Base-by-base conservation (phyloP, 2,797 vertebrate genomes). In the Helicolenus hilgendorfi region DNA sequence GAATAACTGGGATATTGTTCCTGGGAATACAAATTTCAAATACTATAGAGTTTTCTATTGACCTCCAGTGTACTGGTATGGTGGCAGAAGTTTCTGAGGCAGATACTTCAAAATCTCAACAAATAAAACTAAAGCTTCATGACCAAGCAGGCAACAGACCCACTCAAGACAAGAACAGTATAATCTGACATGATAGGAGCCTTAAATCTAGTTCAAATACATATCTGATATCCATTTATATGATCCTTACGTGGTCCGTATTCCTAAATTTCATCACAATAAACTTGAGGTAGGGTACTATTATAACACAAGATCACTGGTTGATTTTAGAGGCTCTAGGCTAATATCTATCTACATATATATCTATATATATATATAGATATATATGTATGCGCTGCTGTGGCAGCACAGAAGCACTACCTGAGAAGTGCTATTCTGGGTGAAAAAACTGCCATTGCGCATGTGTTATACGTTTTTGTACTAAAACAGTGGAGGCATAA, bases 361-460 rank as follows among this genome's bases (percentile, higher is more conserved):
- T 4, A 4, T 36, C 0, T 36, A 35, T 35, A 1, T 4, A 11
- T 11, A 11, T 35, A 27, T 27, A 27, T 27, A 27, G 2, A 27
- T 27, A 35, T 35, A 10, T 0, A 10, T 35, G 10, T 35, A 35
- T 35, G 11, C 3, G 9, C 10, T 10, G 3, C 35, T 35, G 11
- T 20, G 2, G 35, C 2, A 29, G 14, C 5, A 6, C 59, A 36
- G 0, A 26, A 26, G 1, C 22, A 7, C 18, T 24, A 22, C 84
- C 89, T 87, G 74, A 77, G 2, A 56, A 77, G 9, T 11, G 2
- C 0, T 0, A 1, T 0, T 63, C 11, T 2, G 72, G 72, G 77
- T 1, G 0, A 3, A 0, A 15, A 29, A 13, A 38, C 0, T 4
- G 0, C 2, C 9, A 0, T 0, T 3, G 1, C 72, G 65, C 86